A percentile compares a stretch with the other conserved stretches of the same genome.
Conservation (phyloP, 2,113 vertebrate species). For the Agapornis roseicollis region DNA sequence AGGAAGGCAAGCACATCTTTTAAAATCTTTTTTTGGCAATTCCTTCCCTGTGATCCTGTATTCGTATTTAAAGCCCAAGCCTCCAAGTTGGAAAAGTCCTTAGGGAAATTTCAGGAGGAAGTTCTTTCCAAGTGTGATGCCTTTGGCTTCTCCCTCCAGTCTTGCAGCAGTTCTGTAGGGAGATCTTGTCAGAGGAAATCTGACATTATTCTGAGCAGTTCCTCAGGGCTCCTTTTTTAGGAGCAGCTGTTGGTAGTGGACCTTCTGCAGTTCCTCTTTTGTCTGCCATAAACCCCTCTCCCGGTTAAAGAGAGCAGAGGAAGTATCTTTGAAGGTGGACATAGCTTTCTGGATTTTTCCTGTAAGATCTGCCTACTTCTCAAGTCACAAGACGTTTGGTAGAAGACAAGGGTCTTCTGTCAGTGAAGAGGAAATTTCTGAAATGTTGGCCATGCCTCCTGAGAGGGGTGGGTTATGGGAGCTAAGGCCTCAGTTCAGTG, state of each 20-base stretch:
- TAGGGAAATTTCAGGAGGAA: background rate
- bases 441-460: background rate
- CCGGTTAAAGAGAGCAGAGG: background rate
- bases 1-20: background rate
- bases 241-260: background rate
- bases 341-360: background rate
- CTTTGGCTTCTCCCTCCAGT: background rate
- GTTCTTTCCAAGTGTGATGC: background rate
- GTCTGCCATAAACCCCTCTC: background rate
- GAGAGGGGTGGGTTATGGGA: background rate
- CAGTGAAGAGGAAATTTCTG: background rate
- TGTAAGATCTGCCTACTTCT: background rate
- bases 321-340: background rate
- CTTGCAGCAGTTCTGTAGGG: background rate
- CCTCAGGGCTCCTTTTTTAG: background rate
- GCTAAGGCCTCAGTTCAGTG: background rate
- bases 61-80: background rate
- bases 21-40: background rate
- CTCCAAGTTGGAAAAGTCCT: background rate
- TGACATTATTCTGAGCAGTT: background rate
- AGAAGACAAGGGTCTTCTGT: background rate
- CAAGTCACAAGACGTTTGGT: accelerated
- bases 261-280: background rate
- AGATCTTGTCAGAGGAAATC: background rate
- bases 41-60: background rate